Conservation (phyloP, 2,888 invertebrate species). For the Epirrita christyi region DNA sequence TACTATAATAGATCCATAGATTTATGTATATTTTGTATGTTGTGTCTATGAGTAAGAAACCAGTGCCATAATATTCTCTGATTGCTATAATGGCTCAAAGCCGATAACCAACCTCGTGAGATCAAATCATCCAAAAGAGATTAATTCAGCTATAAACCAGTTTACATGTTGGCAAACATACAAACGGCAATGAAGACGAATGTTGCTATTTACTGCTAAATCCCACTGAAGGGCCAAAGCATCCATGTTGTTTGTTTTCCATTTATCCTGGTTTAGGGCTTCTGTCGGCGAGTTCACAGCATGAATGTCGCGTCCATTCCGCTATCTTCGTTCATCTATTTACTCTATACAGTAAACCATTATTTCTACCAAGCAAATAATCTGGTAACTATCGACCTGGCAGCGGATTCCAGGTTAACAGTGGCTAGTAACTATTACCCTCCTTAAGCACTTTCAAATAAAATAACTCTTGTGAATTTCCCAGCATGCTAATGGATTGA, state of each 20-base stretch:
- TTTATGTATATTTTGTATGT: no score
- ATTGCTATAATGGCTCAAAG: slow-evolving; percentile 13
- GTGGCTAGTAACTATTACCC: slow-evolving; percentile 20
- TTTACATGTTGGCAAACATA: slow-evolving; percentile 18
- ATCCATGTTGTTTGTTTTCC: no score
- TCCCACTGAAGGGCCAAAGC: not conserved
- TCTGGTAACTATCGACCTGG: slow-evolving; percentile 15
- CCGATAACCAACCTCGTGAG: slow-evolving; percentile 19
- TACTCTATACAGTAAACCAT: slow-evolving; percentile 16
- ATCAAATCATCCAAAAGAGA: slow-evolving; percentile 24
- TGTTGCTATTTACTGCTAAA: slow-evolving; percentile 16
- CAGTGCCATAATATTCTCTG: slow-evolving; percentile 4
- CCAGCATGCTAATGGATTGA: not conserved
- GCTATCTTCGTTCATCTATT: slow-evolving; percentile 6
- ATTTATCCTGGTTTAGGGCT: no score
- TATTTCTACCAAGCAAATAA: slow-evolving; percentile 28
- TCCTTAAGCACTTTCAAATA: not conserved
- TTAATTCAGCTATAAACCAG: slow-evolving; percentile 32
- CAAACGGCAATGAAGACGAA: slow-evolving; percentile 22
- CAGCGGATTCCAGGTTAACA: slow-evolving; percentile 19
- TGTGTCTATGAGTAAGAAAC: not conserved
- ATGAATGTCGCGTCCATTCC: no score
- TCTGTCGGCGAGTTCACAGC: no score
- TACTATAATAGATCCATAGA: no score
- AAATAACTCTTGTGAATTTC: slow-evolving; percentile 9